These are phyloP conservation scores for Lysiphlebus fabarum DNA, from an alignment of 1,140 invertebrate species.

Conservation along the genomic window DNA sequence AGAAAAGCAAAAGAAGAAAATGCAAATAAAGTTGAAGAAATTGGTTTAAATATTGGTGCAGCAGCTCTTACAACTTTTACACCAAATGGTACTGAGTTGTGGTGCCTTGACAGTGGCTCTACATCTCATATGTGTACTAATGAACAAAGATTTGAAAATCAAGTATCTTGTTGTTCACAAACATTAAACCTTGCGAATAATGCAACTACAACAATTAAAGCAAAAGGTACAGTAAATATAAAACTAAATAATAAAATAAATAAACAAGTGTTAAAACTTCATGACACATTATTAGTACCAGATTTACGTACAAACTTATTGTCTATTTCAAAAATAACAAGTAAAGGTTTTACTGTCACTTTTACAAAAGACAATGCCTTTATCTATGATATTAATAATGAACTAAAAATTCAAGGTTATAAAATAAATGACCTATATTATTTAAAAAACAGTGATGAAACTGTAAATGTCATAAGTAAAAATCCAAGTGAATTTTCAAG, in stretches of 20 bases:
- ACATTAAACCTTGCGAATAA: constrained; percentile 21
- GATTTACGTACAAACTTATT: constrained; percentile 22
- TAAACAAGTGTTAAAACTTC: constrained; percentile 7
- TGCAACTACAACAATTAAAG: constrained; percentile 9
- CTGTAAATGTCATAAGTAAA: background rate
- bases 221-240: constrained; percentile 18
- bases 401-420: background rate
- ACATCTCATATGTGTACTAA: constrained; percentile 16
- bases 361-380: constrained; percentile 15
- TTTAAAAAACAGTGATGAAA: background rate
- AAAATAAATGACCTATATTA: background rate
- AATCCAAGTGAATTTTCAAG: no score
- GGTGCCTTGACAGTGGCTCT: constrained; percentile 11
- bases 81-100: constrained; percentile 14
- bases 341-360: constrained; percentile 12
- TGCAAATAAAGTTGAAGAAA: constrained; percentile 1
- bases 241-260: background rate
- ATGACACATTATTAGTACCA: constrained; percentile 11
- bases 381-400: background rate
- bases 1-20: constrained; percentile 9
- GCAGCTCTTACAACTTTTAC: background rate
- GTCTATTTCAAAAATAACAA: constrained; percentile 18
- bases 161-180: background rate
- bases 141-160: background rate
- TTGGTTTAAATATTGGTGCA: background rate